Percentiles rank a stretch among this genome's conserved stretches.
Conservation (phyloP, 1,140 invertebrate genomes). For the Zaprionus kolodkinae region DNA sequence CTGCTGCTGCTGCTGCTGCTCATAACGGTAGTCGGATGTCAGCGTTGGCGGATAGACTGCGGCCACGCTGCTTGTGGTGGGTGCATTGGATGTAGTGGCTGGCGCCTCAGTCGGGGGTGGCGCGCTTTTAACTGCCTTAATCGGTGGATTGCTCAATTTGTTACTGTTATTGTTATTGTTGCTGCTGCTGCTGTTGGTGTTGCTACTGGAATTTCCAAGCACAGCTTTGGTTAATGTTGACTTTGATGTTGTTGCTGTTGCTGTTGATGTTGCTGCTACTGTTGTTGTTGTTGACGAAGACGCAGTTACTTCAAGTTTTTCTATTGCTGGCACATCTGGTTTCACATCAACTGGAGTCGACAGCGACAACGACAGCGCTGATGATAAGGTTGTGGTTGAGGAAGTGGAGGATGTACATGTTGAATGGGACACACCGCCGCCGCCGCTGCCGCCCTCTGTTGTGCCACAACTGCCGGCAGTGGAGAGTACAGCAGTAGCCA, state of each 20-base stretch:
- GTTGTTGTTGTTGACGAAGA: background rate
- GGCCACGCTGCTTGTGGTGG: conserved; percentile 63
- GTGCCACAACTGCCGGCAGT: conserved; percentile 22
- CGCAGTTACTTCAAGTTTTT: conserved; percentile 24
- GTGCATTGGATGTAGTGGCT: conserved; percentile 69
- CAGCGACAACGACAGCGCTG: background rate
- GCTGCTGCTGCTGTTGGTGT: conserved; percentile 4
- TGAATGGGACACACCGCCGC: background rate
- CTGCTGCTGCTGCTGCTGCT: conserved; percentile 54
- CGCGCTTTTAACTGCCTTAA: conserved; percentile 67
- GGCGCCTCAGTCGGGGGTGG: conserved; percentile 72
- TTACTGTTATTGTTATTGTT: conserved; percentile 41
- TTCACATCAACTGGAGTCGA: conserved; percentile 48
- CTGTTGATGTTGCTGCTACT: conserved; percentile 28
- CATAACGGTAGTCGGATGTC: conserved; percentile 64
- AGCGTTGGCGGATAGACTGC: conserved; percentile 55
- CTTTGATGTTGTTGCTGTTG: conserved; percentile 26
- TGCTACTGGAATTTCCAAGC: conserved; percentile 20
- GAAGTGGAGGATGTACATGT: conserved; percentile 1
- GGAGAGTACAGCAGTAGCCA: conserved; percentile 60
- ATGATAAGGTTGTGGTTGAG: conserved; percentile 8
- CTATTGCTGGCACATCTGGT: conserved; percentile 49
- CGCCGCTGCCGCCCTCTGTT: conserved; percentile 4
- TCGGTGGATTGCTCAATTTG: conserved; percentile 76
- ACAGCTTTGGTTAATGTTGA: conserved; percentile 34